Evolutionary conservation across 2,113 vertebrate species (phyloP), one percentile per base, ranked within the genome.

Genomic region (Meles meles): DNA sequence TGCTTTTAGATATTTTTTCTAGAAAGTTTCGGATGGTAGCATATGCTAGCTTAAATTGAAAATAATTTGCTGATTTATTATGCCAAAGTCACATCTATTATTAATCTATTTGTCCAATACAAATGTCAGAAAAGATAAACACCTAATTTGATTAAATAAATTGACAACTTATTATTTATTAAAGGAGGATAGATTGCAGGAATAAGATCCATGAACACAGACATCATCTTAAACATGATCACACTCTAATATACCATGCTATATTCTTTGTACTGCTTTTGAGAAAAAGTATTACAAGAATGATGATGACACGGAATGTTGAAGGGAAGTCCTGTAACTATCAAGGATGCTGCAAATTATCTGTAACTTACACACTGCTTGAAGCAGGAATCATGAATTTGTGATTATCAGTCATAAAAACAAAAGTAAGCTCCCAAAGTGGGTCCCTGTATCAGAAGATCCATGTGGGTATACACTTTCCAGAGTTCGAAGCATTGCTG

Each of bases 1-100:
- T 82, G 7, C 14, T 49, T 5, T 96, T 97, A 77, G 59, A 61
- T 15, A 59, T 37, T 96, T 65, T 74, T 63, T 29, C 57, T n/a
- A 69, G 69, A 42, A 52, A 92, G 57, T 89, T 95, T 92, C 42
- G 52, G 77, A 29, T 81, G 42, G 44, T 21, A 97, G 79, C 77
- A 97, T 55, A 94, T 91, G 39, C 90, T 93, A 81, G 34, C 11
- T 96, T 87, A 96, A 89, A 81, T 49, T 52, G 52, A 88, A 95
- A 97, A 96, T 95, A 94, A 89, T 94, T 94, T 76, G 39, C n/a
- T 72, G 29, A 89, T 96, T 93, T 95, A 93, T 95, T 91, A 72
- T 89, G 14, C 72, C 67, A 94, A 93, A 91, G 47, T 39, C 47
- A 89, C 67, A 79, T 57, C 25, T 74, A 97, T 21, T 93, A 92